phyloP scores from a whole-genome alignment of 1,140 invertebrate genomes.

The Proctacanthus coquilletti region DNA sequence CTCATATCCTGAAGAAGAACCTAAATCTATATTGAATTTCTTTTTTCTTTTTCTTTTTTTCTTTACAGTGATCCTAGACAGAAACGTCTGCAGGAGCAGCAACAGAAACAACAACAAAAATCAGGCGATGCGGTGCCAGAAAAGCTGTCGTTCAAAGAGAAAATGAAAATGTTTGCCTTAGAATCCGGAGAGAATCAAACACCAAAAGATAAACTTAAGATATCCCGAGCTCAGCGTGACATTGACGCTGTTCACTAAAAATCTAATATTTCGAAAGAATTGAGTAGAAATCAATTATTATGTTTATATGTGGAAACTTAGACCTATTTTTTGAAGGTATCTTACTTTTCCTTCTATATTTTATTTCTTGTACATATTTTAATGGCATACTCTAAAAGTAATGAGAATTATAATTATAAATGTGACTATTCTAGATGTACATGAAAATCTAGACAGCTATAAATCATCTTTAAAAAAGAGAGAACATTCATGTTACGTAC shows the following conservation, averaged over 20 bases:
- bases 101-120: conserved; percentile 48
- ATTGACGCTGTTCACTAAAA: conserved; percentile 54
- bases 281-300: too few species aligned
- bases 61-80: conserved; percentile 60
- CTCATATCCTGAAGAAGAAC: background rate
- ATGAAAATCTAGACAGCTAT: too few species aligned
- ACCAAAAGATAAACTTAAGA: conserved; percentile 83
- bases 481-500: too few species aligned
- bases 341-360: too few species aligned
- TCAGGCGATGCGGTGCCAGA: conserved; percentile 58
- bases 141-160: conserved; percentile 84
- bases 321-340: too few species aligned
- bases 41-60: conserved; percentile 4
- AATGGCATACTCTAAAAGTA: too few species aligned
- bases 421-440: too few species aligned
- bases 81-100: conserved; percentile 63
- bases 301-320: too few species aligned
- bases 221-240: conserved; percentile 79
- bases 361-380: too few species aligned
- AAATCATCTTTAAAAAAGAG: too few species aligned
- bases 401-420: too few species aligned
- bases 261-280: too few species aligned
- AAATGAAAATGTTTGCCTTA: conserved; percentile 95
- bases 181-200: conserved; percentile 77
- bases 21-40: conserved; percentile 4